Conservation (phyloP, 2,797 vertebrate genomes). For the Eidolon dupreanum region DNA sequence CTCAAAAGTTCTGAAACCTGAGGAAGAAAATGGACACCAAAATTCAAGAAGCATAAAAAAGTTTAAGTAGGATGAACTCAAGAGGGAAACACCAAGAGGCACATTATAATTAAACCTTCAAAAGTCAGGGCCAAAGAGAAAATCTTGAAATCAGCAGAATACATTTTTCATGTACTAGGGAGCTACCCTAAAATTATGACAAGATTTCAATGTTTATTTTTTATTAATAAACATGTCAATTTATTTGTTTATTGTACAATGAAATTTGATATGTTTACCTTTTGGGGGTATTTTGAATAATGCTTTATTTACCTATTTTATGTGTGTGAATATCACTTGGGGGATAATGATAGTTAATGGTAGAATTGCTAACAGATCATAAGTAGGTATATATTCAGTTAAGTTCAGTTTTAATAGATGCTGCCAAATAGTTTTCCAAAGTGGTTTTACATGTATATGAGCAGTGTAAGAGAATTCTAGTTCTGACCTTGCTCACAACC, state of each 20-base stretch:
- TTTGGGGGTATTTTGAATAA: conserved; percentile 5
- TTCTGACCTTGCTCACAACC: background rate
- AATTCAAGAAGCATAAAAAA: background rate
- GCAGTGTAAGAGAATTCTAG: background rate
- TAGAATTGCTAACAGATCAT: background rate
- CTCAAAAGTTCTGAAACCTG: background rate
- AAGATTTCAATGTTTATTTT: background rate
- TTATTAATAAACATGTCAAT: background rate
- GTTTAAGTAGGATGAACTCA: background rate
- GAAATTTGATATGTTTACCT: background rate
- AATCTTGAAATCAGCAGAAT: background rate
- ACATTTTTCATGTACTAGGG: background rate
- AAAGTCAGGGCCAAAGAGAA: background rate
- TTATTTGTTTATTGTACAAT: background rate
- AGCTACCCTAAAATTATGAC: background rate
- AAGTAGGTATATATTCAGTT: background rate
- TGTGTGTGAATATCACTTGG: background rate
- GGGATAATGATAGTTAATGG: background rate
- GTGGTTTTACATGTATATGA: background rate
- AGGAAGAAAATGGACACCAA: background rate
- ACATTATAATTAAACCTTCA: background rate
- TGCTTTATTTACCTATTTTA: background rate
- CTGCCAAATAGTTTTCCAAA: background rate
- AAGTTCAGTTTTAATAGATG: background rate
- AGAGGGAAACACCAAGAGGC: background rate